Conservation (phyloP, 2,113 vertebrate genomes). For the Cisticola juncidis region DNA sequence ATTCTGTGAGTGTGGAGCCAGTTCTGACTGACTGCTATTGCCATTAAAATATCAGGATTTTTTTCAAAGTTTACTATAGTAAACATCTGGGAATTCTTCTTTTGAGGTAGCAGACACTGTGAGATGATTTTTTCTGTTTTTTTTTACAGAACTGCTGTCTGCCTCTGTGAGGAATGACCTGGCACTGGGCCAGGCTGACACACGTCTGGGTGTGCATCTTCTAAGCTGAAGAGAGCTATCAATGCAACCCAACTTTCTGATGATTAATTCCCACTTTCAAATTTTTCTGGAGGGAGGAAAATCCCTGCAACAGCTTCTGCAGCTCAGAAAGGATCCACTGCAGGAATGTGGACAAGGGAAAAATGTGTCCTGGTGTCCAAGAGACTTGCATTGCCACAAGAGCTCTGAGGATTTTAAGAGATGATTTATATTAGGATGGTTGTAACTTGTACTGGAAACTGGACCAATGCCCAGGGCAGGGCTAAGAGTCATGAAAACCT, state of each 20-base stretch:
- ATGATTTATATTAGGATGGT: background rate
- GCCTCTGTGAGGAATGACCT: background rate
- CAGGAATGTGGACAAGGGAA: background rate
- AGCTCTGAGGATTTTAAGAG: background rate
- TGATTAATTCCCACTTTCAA: background rate
- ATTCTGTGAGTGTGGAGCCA: background rate
- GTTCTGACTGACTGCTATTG: background rate
- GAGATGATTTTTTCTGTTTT: background rate
- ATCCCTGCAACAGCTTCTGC: background rate
- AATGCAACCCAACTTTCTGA: background rate
- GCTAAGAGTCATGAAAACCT: background rate
- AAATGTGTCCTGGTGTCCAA: background rate
- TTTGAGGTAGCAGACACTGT: background rate
- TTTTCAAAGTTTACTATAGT: background rate
- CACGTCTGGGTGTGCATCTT: accelerated
- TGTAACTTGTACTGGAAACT: background rate
- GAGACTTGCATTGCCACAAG: background rate
- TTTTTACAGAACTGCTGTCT: background rate
- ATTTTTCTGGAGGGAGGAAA: background rate
- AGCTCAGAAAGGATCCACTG: background rate
- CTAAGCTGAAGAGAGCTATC: background rate
- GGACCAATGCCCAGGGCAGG: background rate
- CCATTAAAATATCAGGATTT: background rate
- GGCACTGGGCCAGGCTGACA: background rate
- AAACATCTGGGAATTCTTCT: background rate